Evolutionary conservation across 2,888 invertebrate genomes (phyloP).

Genomic region (Xanthorhoe designata): DNA sequence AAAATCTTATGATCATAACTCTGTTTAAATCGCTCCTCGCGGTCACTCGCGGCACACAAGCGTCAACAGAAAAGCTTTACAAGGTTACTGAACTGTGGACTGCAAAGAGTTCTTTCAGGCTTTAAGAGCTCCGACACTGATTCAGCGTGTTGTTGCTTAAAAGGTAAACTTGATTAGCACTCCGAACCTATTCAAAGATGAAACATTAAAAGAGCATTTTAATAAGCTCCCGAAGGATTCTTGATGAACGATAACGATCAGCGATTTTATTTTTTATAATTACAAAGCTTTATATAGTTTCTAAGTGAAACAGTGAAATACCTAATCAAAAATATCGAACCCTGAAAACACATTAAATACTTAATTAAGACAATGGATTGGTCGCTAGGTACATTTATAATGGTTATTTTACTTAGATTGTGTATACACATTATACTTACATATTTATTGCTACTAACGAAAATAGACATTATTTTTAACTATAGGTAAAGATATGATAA

Average conservation of each 20-base stretch:
- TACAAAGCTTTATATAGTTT: not conserved
- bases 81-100: constrained; percentile 37
- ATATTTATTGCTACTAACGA: too few species aligned
- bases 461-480: too few species aligned
- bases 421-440: not conserved
- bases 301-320: not conserved
- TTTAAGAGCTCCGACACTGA: constrained; percentile 31
- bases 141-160: constrained; percentile 37
- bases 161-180: constrained; percentile 41
- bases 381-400: not conserved
- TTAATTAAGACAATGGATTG: not conserved
- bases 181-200: constrained; percentile 22
- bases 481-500: too few species aligned
- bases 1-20: not conserved
- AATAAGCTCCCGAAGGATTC: not conserved
- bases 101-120: constrained; percentile 37
- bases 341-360: not conserved
- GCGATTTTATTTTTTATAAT: not conserved
- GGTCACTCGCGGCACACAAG: constrained; percentile 5
- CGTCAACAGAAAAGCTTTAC: constrained; percentile 27
- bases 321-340: too few species aligned
- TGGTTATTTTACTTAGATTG: not conserved
- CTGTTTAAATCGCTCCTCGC: constrained; percentile 8
- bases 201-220: not conserved
- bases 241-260: not conserved